Evolutionary conservation across 2,113 vertebrate genomes (phyloP).

Genomic region (Camelus bactrianus): DNA sequence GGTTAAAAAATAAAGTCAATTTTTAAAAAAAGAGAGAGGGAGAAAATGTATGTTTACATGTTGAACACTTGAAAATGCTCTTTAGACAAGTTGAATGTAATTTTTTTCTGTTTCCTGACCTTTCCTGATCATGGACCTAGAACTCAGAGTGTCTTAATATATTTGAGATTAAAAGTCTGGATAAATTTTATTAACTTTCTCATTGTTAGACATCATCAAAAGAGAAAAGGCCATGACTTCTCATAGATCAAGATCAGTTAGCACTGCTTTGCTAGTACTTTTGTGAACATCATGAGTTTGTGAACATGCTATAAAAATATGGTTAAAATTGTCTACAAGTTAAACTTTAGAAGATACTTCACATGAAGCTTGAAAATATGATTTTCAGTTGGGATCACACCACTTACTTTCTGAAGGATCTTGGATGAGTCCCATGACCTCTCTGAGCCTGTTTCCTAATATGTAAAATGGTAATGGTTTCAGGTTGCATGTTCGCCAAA

Average conservation of each 20-base stretch:
- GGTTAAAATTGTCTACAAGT: not conserved
- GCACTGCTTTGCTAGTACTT: no score
- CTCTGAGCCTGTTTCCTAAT: not conserved
- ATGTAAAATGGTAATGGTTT: not conserved
- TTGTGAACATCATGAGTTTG: no score
- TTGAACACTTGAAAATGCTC: not conserved
- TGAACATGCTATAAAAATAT: no score
- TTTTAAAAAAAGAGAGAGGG: not conserved
- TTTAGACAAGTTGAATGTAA: not conserved
- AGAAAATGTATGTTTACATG: not conserved
- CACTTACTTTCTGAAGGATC: not conserved
- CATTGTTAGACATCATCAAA: no score
- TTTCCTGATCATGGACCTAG: not conserved
- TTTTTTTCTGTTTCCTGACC: not conserved
- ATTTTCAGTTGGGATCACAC: not conserved
- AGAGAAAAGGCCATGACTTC: no score
- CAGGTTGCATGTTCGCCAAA: not conserved
- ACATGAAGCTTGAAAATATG: not conserved
- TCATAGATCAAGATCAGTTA: no score
- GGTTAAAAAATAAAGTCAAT: not conserved
- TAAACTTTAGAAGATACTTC: not conserved
- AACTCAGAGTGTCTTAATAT: not conserved
- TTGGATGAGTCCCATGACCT: not conserved
- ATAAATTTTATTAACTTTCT: no score
- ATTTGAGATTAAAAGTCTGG: not conserved